Conservation (phyloP, 1,140 invertebrate species). For the Chlorops oryzae region DNA sequence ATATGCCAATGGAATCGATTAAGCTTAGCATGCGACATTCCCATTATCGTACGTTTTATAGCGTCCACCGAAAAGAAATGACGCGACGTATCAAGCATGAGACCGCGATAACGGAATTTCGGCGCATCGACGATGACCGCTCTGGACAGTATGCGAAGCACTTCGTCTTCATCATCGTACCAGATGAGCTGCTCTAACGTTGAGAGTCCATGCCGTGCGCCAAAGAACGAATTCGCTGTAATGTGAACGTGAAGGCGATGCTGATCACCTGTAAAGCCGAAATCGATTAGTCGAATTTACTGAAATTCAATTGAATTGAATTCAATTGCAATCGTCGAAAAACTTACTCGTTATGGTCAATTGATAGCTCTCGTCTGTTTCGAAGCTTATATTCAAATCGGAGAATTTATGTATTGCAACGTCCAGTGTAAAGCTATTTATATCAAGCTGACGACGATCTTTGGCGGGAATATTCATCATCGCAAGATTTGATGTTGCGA, state of each 20-base stretch:
- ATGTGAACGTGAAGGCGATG: conserved; percentile 57
- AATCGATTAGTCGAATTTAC: no score
- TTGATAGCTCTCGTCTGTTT: conserved; percentile 70
- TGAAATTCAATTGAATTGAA: conserved; percentile 4
- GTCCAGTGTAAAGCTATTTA: conserved; percentile 51
- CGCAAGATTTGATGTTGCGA: conserved; percentile 11
- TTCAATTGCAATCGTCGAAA: background rate
- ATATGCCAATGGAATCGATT: conserved; percentile 85
- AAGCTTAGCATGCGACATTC: conserved; percentile 71
- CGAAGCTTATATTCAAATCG: conserved; percentile 55
- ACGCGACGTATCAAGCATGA: conserved; percentile 69
- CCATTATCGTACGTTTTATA: conserved; percentile 67
- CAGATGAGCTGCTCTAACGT: conserved; percentile 73
- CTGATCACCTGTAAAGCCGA: conserved; percentile 38
- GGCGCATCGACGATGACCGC: conserved; percentile 56
- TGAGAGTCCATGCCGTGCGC: conserved; percentile 71
- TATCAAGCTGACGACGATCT: conserved; percentile 33
- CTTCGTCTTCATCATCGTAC: conserved; percentile 59
- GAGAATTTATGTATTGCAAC: conserved; percentile 51
- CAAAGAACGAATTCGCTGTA: conserved; percentile 64
- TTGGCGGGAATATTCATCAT: conserved; percentile 28
- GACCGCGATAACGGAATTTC: conserved; percentile 59
- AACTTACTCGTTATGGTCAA: conserved; percentile 53
- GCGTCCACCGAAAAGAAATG: conserved; percentile 66
- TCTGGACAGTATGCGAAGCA: conserved; percentile 56